Evolutionary conservation across 2,797 vertebrate genomes (phyloP).

Genomic region (Diglossa cyanea): DNA sequence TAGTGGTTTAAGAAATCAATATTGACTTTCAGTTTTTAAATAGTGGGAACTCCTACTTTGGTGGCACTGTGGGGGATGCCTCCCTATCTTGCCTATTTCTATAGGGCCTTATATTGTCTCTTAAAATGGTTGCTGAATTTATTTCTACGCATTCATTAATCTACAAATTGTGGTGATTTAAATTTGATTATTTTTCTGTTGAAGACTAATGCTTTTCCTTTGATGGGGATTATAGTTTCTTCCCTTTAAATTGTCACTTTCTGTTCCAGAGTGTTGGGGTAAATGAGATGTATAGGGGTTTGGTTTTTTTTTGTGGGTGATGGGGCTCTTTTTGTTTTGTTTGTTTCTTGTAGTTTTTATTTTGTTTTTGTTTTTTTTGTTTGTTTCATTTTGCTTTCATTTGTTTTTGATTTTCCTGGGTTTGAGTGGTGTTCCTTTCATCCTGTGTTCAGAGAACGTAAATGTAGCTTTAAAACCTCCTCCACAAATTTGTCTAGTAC

Average conservation of each 20-base stretch:
- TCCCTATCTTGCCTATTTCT: not conserved
- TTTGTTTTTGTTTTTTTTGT: not conserved
- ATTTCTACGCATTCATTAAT: not conserved
- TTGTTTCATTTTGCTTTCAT: not conserved
- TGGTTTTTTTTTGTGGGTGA: rapidly evolving
- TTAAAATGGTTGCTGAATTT: not conserved
- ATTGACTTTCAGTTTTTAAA: not conserved
- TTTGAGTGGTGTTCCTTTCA: not conserved
- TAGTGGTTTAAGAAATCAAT: not conserved
- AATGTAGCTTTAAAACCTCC: not conserved
- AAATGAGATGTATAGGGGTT: rapidly evolving
- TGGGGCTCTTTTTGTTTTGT: not conserved
- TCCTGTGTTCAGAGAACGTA: rapidly evolving
- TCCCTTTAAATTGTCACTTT: not conserved
- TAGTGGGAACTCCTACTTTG: not conserved
- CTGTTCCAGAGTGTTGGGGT: not conserved
- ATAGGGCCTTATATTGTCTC: not conserved
- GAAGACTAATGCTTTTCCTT: not conserved
- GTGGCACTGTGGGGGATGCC: not conserved
- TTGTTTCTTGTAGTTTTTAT: not conserved
- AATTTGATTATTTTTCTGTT: not conserved
- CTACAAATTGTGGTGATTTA: not conserved
- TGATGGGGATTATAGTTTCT: not conserved
- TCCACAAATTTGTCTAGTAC: not conserved
- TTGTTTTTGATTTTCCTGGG: not conserved